Conservation (phyloP, 2,888 invertebrate genomes). For the Syrphus vitripennis region DNA sequence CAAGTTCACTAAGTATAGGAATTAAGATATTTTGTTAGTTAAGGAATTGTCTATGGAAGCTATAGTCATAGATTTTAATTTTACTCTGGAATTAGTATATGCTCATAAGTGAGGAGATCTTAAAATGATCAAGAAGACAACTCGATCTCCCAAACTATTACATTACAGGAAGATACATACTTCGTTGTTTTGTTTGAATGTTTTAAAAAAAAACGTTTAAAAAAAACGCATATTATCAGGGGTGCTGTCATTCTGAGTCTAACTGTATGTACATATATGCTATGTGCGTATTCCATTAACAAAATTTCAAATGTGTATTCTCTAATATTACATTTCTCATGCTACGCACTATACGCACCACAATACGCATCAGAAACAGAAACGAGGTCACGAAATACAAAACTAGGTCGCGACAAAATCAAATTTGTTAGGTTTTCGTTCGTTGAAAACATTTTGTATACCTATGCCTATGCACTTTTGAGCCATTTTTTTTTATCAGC, state of each 20-base stretch:
- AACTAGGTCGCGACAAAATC: slow-evolving; percentile 64
- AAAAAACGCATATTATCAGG: slow-evolving; percentile 39
- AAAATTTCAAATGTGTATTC: slow-evolving; percentile 12
- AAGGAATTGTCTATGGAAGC: too few relatives aligned
- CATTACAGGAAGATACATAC: neutral
- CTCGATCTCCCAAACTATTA: neutral
- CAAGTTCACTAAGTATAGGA: too few relatives aligned
- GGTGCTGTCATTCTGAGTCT: slow-evolving; percentile 37
- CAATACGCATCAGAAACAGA: slow-evolving; percentile 41
- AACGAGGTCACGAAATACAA: slow-evolving; percentile 48
- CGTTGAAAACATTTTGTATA: slow-evolving; percentile 27
- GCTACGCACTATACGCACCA: slow-evolving; percentile 11
- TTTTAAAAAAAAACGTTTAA: too few relatives aligned
- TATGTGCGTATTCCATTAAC: neutral
- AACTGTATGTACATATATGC: neutral
- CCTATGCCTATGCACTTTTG: slow-evolving; percentile 66
- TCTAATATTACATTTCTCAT: slow-evolving; percentile 3
- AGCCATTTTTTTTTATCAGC: slow-evolving; percentile 35
- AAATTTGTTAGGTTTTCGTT: slow-evolving; percentile 51
- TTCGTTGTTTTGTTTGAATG: neutral
- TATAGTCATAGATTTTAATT: too few relatives aligned
- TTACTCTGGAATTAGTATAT: too few relatives aligned
- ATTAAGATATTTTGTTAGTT: too few relatives aligned
- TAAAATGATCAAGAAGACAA: too few relatives aligned
- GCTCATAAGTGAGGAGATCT: too few relatives aligned